These are phyloP conservation scores for Thryonomys swinderianus DNA, from an alignment of 2,113 vertebrate species.

Conservation along the genomic window DNA sequence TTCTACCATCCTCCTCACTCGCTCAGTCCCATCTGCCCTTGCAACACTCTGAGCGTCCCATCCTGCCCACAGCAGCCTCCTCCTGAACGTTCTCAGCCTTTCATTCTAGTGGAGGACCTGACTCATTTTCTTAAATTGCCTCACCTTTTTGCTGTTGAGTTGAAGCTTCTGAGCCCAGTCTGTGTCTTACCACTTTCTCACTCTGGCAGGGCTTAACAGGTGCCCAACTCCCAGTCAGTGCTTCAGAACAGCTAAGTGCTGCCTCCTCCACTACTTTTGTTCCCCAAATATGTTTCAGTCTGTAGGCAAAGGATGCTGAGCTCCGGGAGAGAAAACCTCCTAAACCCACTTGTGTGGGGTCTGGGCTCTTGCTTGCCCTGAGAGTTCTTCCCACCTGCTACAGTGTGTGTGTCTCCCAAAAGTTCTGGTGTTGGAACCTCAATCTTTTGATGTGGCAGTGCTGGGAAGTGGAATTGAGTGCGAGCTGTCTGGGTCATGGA, in stretches of 20 bases:
- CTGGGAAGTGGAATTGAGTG: background rate
- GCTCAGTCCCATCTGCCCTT: background rate
- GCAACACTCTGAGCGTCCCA: fast-evolving
- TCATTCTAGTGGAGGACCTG: background rate
- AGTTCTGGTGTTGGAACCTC: background rate
- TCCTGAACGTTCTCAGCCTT: background rate
- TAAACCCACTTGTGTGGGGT: background rate
- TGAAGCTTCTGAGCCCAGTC: background rate
- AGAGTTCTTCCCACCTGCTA: fast-evolving
- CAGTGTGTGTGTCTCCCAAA: background rate
- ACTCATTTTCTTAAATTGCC: background rate
- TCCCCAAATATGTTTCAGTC: background rate
- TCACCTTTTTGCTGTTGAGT: background rate
- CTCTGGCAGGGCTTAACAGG: fast-evolving
- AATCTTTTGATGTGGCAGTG: background rate
- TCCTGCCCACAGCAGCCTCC: background rate
- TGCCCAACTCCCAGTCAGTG: background rate
- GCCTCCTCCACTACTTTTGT: background rate
- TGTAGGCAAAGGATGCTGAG: background rate
- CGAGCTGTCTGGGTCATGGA: background rate
- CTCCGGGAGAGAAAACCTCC: fast-evolving
- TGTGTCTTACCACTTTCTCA: background rate
- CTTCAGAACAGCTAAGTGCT: fast-evolving
- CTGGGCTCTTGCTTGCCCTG: background rate
- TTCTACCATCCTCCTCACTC: fast-evolving